Conservation (phyloP, 2,113 vertebrate species). For the Eublepharis macularius region DNA sequence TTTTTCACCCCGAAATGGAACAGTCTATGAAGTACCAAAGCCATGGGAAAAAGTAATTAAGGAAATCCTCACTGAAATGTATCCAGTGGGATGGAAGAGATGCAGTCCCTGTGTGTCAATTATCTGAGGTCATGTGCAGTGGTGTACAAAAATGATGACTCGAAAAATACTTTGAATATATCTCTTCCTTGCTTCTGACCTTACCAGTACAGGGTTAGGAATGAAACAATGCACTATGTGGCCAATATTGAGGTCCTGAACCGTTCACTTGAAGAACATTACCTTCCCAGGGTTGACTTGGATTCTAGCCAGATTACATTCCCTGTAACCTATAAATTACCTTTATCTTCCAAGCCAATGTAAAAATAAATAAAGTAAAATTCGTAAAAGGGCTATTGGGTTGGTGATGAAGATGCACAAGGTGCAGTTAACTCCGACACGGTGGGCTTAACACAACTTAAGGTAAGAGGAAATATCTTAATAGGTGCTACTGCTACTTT, state of each 20-base stretch:
- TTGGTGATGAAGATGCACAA: constrained; percentile 69
- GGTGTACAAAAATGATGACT: constrained; percentile 54
- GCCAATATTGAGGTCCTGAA: constrained; percentile 62
- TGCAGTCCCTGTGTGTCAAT: neutral
- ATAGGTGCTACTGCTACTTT: constrained; percentile 56
- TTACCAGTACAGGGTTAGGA: constrained; percentile 66
- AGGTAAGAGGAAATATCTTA: constrained; percentile 53
- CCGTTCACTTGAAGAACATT: constrained; percentile 62
- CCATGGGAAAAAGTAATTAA: neutral
- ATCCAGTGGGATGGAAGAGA: constrained; percentile 15
- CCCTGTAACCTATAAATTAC: constrained; percentile 70
- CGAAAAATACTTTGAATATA: constrained; percentile 64
- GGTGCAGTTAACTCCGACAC: constrained; percentile 58
- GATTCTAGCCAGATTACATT: constrained; percentile 57
- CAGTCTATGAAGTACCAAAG: constrained; percentile 7
- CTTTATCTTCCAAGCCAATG: constrained; percentile 67
- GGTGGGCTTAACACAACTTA: constrained; percentile 39
- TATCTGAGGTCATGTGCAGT: constrained; percentile 52
- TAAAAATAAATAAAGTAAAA: constrained; percentile 67
- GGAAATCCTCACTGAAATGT: constrained; percentile 40
- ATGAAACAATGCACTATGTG: constrained; percentile 67
- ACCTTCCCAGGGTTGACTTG: constrained; percentile 61
- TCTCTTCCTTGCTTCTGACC: constrained; percentile 58
- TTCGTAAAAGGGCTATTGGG: constrained; percentile 62
- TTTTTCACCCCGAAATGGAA: constrained; percentile 4